These are phyloP conservation scores for Cheilosia soror DNA, from an alignment of 2,888 invertebrate species.

Conservation along the genomic window DNA sequence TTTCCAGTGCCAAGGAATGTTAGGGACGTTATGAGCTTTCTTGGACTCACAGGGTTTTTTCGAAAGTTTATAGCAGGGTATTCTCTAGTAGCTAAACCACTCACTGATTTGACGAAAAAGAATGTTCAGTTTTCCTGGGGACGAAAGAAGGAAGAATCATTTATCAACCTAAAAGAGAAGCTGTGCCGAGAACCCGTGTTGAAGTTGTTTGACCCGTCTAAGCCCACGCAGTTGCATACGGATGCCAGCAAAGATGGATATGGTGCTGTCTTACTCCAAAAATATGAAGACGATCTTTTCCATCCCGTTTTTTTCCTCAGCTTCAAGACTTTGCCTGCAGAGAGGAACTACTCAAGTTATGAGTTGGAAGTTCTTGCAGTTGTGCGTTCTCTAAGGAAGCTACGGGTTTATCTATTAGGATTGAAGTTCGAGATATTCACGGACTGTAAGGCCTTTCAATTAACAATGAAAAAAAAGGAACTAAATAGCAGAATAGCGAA, in stretches of 20 bases:
- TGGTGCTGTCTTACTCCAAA: conserved; percentile 16
- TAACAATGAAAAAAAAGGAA: conserved; percentile 11
- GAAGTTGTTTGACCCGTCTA: neutral
- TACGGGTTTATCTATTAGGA: conserved; percentile 1
- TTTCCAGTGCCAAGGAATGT: conserved; percentile 42
- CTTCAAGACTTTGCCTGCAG: conserved; percentile 3
- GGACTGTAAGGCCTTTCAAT: conserved; percentile 2
- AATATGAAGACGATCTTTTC: conserved; percentile 46
- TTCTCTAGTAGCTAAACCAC: conserved; percentile 14
- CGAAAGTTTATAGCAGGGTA: conserved; percentile 42
- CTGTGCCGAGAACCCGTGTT: no score
- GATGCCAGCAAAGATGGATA: conserved; percentile 13
- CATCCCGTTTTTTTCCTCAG: conserved; percentile 7
- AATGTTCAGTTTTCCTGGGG: conserved; percentile 2
- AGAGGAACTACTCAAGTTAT: conserved; percentile 69
- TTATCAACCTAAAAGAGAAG: conserved; percentile 1
- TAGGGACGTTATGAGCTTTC: conserved; percentile 49
- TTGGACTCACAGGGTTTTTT: conserved; percentile 61
- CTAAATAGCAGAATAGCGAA: conserved; percentile 60
- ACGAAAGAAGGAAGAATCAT: neutral
- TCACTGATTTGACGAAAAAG: conserved; percentile 20
- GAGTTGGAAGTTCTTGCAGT: conserved; percentile 63
- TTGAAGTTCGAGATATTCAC: neutral
- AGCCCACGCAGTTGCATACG: neutral
- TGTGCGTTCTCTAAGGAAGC: conserved; percentile 1